phyloP scores from a whole-genome alignment of 2,797 vertebrate genomes.

The Myotis vivesi region DNA sequence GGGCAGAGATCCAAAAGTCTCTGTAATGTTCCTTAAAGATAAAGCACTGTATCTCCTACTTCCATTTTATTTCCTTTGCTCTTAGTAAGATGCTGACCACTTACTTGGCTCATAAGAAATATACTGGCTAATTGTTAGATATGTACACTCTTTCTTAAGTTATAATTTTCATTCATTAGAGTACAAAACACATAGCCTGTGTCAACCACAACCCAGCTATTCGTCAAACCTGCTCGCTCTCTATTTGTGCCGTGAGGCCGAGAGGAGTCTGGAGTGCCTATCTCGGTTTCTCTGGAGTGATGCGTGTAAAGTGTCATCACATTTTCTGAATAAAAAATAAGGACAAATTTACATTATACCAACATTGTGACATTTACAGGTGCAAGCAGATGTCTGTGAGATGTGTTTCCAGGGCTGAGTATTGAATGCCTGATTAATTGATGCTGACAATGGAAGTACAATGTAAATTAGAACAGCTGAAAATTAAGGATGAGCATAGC shows the following conservation, averaged over 20 bases:
- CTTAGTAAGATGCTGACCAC: background rate
- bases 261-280: background rate
- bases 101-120: background rate
- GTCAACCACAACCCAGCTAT: rapidly evolving
- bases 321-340: background rate
- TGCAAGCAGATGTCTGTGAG: background rate
- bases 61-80: background rate
- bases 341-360: background rate
- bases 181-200: background rate
- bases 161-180: background rate
- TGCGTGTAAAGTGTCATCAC: background rate
- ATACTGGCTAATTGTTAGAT: background rate
- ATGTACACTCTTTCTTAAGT: background rate
- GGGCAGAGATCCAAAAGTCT: background rate
- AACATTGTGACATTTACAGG: background rate
- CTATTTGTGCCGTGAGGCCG: background rate
- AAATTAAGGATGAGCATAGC: background rate
- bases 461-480: background rate
- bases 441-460: background rate
- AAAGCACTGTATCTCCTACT: rapidly evolving
- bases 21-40: background rate
- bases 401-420: background rate
- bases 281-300: background rate
- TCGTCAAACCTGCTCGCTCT: background rate
- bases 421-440: background rate